Conservation (phyloP, 2,113 vertebrate genomes). For the Rhinolophus ferrumequinum region DNA sequence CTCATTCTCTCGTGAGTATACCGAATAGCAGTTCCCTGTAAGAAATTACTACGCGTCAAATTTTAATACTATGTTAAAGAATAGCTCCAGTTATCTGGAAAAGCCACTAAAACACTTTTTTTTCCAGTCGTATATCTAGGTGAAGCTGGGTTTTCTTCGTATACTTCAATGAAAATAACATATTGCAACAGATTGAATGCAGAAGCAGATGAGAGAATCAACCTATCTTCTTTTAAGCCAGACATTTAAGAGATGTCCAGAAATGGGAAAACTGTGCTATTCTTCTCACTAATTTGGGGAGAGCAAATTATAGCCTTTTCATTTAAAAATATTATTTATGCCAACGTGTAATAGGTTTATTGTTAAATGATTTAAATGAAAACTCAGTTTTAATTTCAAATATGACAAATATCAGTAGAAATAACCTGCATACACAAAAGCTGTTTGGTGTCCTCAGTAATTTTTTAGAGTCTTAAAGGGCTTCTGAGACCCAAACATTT, state of each 20-base stretch:
- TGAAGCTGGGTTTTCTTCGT: background rate
- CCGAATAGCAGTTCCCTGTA: background rate
- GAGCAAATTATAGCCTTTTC: background rate
- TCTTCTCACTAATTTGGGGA: background rate
- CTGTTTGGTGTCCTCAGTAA: background rate
- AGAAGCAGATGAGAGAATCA: slow-evolving; percentile 7
- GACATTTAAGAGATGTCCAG: background rate
- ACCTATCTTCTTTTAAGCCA: background rate
- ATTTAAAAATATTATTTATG: background rate
- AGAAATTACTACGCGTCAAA: background rate
- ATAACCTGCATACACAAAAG: background rate
- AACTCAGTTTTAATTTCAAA: background rate
- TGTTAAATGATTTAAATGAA: no score
- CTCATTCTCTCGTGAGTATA: background rate
- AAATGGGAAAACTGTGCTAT: background rate
- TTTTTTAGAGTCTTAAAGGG: background rate
- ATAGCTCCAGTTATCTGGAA: background rate
- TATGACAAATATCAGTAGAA: background rate
- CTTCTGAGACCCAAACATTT: background rate
- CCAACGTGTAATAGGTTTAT: background rate
- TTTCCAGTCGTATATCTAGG: background rate
- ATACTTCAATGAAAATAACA: background rate
- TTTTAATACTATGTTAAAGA: background rate
- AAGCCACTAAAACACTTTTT: background rate
- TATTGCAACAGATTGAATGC: background rate